Evolutionary conservation across 2,113 vertebrate genomes (phyloP).

Genomic region (Lepidothrix coronata): DNA sequence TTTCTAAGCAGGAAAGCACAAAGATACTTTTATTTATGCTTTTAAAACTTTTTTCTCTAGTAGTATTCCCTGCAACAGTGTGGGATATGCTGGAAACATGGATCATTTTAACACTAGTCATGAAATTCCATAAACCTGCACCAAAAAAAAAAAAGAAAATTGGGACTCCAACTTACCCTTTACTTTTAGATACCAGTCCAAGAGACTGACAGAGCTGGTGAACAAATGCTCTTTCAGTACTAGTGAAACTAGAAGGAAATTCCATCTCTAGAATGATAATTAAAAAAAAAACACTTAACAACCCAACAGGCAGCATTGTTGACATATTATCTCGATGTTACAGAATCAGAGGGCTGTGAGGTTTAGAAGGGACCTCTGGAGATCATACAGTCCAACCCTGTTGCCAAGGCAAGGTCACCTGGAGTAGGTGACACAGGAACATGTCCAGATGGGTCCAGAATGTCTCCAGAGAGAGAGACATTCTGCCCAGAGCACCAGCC

Average conservation of each 20-base stretch:
- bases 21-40: not conserved
- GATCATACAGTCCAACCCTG: not conserved
- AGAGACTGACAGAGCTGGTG: slow-evolving; percentile 86
- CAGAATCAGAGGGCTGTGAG: not conserved
- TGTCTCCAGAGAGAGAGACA: not conserved
- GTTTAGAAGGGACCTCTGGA: not conserved
- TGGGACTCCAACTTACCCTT: slow-evolving; percentile 78
- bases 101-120: not conserved
- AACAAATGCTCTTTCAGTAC: slow-evolving; percentile 87
- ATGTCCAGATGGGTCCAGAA: not conserved
- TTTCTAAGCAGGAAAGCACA: not conserved
- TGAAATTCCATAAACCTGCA: not conserved
- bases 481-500: no score
- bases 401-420: not conserved
- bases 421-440: not conserved
- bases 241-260: slow-evolving; percentile 89
- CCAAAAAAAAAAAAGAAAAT: not conserved
- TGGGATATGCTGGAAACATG: not conserved
- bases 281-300: not conserved
- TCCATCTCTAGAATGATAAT: slow-evolving; percentile 81
- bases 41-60: not conserved
- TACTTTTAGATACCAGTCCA: slow-evolving; percentile 90
- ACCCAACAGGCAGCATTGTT: accelerated
- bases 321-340: accelerated
- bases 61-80: not conserved